Conservation (phyloP, 2,797 vertebrate genomes). For the Galagoides demidoff region DNA sequence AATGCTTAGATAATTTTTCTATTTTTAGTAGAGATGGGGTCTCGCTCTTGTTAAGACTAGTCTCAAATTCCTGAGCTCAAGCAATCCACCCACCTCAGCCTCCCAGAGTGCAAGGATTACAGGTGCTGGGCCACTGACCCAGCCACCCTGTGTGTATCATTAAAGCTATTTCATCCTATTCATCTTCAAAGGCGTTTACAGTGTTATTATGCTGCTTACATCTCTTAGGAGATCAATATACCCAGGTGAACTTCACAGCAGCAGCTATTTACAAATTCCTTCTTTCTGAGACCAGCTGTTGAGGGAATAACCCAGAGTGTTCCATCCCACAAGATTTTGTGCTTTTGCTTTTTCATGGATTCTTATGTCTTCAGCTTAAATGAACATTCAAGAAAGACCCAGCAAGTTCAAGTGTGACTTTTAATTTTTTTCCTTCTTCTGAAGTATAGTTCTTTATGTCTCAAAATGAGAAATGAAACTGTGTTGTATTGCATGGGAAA, state of each 20-base stretch:
- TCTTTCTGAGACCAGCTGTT: neutral
- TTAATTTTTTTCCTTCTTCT: neutral
- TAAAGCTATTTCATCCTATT: neutral
- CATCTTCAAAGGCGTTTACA: neutral
- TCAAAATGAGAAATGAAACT: neutral
- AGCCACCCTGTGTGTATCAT: neutral
- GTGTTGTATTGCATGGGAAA: neutral
- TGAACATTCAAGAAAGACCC: neutral
- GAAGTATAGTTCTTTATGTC: neutral
- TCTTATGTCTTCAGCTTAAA: neutral
- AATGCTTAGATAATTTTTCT: too few species aligned
- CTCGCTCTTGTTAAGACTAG: too few species aligned
- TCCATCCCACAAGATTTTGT: neutral
- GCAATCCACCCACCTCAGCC: too few species aligned
- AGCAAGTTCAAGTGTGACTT: neutral
- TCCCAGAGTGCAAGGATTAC: too few species aligned
- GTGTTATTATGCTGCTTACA: neutral
- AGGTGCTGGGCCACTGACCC: too few species aligned
- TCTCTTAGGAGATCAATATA: neutral
- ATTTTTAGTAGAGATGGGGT: too few species aligned
- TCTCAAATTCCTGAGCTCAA: too few species aligned
- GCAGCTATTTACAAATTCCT: neutral
- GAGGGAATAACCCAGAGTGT: neutral
- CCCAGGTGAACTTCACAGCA: neutral
- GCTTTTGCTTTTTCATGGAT: neutral